Base-by-base conservation (phyloP, 2,888 invertebrate species). In the Fragum fragum region DNA sequence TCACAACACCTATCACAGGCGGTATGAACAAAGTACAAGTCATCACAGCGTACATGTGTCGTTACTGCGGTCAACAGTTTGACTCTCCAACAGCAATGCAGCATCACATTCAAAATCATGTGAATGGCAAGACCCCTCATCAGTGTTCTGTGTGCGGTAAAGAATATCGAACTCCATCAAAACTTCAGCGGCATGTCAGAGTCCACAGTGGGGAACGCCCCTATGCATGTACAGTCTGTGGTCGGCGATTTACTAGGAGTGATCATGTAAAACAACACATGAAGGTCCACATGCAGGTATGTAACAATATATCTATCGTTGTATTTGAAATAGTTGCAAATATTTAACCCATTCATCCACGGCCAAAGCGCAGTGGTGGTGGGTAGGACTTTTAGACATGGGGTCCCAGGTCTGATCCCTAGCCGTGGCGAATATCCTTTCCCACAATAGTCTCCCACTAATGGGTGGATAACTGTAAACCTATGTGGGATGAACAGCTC, bases 231-330 rank as follows among this genome's bases (percentile, higher is more conserved):
- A 78, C 86, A 26, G 79, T 90, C n/a, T 91, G 91, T 79, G 91
- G 90, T 7, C 83, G 89, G 11, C 71, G 90, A 36, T 91, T 91
- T 76, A 90, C 90, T 9, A 85, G 91, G 3, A 90, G 90, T n/a
- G 91, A 91, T 66, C 91, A 91, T 61, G 89, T 91, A 2, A 91
- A 91, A 71, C 91, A 91, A 75, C 91, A 91, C 73, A 85, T 91
- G 86, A 91, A 90, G 78, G 90, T 90, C 1, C 91, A 91, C 75
- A 73, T 87, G 75, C 86, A 76, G 74, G 83, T 83, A 68, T 47
- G 59, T 36, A 32, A n/a, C n/a, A n/a, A n/a, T n/a, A n/a, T n/a
- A n/a, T n/a, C n/a, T n/a, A n/a, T n/a, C n/a, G n/a, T n/a, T n/a
- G n/a, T n/a, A n/a, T n/a, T n/a, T n/a, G n/a, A n/a, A n/a, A n/a